Base-by-base conservation (phyloP, 2,797 vertebrate genomes). In the Sylvia borin region DNA sequence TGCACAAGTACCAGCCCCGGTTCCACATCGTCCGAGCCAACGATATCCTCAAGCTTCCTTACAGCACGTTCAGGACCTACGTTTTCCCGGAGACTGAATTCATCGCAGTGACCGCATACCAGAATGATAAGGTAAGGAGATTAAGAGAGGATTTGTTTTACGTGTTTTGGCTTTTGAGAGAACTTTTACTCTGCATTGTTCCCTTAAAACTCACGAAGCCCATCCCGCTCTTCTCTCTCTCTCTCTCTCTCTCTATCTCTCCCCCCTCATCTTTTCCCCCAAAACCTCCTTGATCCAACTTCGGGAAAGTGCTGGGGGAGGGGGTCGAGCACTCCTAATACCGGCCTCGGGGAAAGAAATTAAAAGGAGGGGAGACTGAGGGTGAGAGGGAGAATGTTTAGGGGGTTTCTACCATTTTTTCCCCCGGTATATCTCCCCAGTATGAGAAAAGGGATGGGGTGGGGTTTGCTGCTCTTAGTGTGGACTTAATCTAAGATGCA, bases 31-130 rank as follows among this genome's bases (percentile, higher is more conserved):
- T 99, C 78, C 97, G 99, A 95, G 99, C 99, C 96, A 99, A 99
- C 97, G 99, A 99, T 92, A 99, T 99, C 78, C 98, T 99, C 96
- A 99, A 99, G 97, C 98, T 99, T 22, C 99, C 99, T 15, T 99
- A 99, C 85, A 99, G 99, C 93, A 99, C 99, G 82, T 99, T 99
- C 98, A 98, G 99, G 96, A 99, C 99, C 8, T 99, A 99, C 71
- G 99, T 99, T 91, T 99, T 99, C 94, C 99, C 99, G 4, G 99
- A 99, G 97, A 99, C 99, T 1, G 99, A 99, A 95, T 99, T 99
- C 98, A 99, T 99, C 72, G 99, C 99, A 8, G 99, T 99, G 96
- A 99, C 99, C 70, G 99, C 99, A 88, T 99, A 99, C 98, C 99
- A 99, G 97, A 99, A 99, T 76, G 99, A 99, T 98, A 99, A 99